Evolutionary conservation across 2,888 invertebrate genomes (phyloP).

Genomic region (Parnassius glacialis): DNA sequence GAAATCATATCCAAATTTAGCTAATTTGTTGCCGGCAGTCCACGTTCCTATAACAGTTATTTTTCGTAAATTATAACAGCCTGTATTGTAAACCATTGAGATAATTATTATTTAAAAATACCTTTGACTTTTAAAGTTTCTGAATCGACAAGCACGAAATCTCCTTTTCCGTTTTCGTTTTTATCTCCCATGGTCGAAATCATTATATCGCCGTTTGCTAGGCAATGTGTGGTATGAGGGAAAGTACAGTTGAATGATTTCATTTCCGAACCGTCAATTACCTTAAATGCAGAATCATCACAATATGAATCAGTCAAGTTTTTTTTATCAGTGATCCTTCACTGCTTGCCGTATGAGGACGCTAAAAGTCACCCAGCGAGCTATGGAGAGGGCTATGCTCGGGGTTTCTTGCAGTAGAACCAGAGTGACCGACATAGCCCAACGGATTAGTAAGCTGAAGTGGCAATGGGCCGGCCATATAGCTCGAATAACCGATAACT

Average conservation of each 20-base stretch:
- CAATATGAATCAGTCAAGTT: too few species aligned
- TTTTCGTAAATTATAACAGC: background rate
- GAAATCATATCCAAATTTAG: conserved; percentile 95
- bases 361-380: too few species aligned
- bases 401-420: too few species aligned
- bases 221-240: conserved; percentile 96
- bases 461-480: too few species aligned
- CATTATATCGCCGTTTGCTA: conserved; percentile 95
- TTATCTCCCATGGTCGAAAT: conserved; percentile 96
- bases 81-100: background rate
- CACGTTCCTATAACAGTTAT: conserved; percentile 82
- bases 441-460: too few species aligned
- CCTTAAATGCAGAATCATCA: conserved; percentile 60
- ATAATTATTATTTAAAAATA: conserved; percentile 38
- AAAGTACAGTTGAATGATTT: conserved; percentile 88
- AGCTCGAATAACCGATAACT: too few species aligned
- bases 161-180: conserved; percentile 91
- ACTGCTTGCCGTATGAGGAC: too few species aligned
- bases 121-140: conserved; percentile 88
- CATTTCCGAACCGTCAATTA: conserved; percentile 90
- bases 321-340: too few species aligned
- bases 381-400: too few species aligned
- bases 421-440: too few species aligned
- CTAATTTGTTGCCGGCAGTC: conserved; percentile 85
- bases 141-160: conserved; percentile 93